Evolutionary conservation across 2,113 vertebrate species (phyloP), one percentile per base, ranked within the genome.

Genomic region (Chlorodrepanis virens): DNA sequence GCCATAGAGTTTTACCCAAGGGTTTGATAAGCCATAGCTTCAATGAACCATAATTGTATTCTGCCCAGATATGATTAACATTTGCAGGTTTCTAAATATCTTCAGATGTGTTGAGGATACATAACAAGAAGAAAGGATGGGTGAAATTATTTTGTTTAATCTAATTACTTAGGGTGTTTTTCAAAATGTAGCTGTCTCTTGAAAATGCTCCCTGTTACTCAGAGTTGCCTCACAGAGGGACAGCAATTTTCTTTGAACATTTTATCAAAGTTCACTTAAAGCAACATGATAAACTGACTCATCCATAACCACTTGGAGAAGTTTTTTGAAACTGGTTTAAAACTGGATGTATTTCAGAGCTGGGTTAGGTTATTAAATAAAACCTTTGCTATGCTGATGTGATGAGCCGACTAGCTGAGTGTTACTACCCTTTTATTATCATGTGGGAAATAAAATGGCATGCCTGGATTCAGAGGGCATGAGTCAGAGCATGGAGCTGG

Each of bases 311-410:
- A 0, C 86, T 87, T 81, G 86, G 64, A 94, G 60, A 87, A 79
- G 56, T 50, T 88, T 67, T 87, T 95, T 94, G 82, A 76, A 87
- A 60, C 77, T 91, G 87, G 69, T 95, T 93, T 71, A 69, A 89
- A 94, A 71, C 80, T 94, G 93, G 85, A 83, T 60, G 49, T 27
- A 89, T 93, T 96, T 94, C 96, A 96, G 96, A 81, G 89, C 65
- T 84, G 88, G 86, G 63, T 90, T 82, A 79, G 86, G 25, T 90
- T 94, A 95, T 87, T 92, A 96, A 96, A 92, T 42, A 87, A 87
- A 95, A 87, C 72, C 88, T 97, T 96, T 96, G 95, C 94, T 95
- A 94, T 95, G 94, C 85, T 96, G 91, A 94, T 97, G 90, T 27
- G 90, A 94, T 93, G 90, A 89, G 65, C 69, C 0, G 20, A 78